Evolutionary conservation across 1,140 invertebrate species (phyloP).

Genomic region (Holcopasites calliopsidis): DNA sequence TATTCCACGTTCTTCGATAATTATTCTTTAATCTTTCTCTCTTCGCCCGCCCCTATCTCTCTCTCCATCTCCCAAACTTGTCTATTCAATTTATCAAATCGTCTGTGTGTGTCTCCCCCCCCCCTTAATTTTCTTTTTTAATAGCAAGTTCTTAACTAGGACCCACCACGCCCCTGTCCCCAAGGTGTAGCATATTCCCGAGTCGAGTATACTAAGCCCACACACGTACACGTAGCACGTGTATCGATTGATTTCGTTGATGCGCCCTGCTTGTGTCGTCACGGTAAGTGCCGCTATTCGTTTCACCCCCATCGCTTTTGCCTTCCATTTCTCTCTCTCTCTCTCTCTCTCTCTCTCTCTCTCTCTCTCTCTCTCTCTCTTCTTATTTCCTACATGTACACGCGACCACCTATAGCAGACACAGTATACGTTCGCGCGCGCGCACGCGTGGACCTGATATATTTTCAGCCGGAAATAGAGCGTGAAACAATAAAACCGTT

Average conservation of each 20-base stretch:
- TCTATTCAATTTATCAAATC: no score
- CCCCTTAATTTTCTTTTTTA: neutral
- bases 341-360: conserved; percentile 6
- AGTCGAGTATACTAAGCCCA: neutral
- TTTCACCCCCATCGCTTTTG: conserved; percentile 27
- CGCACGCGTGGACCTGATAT: neutral
- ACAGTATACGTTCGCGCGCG: no score
- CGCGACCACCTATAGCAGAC: neutral
- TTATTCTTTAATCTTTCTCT: conserved; percentile 14
- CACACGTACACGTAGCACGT: neutral
- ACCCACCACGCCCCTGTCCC: neutral
- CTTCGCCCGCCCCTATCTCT: conserved; percentile 24
- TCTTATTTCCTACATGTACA: conserved; percentile 2
- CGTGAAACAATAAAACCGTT: conserved; percentile 7
- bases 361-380: neutral
- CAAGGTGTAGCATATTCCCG: neutral
- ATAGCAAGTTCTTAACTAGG: neutral
- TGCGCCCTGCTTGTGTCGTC: conserved; percentile 37
- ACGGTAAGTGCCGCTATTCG: conserved; percentile 48
- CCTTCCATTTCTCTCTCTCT: no score
- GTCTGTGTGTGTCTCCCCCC: neutral
- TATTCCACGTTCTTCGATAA: neutral
- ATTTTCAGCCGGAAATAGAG: conserved; percentile 34
- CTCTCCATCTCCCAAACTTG: neutral
- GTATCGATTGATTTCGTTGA: conserved; percentile 38